Evolutionary conservation across 2,888 invertebrate species (phyloP), one percentile per base, ranked within the genome.

Genomic region (Noctua janthe): DNA sequence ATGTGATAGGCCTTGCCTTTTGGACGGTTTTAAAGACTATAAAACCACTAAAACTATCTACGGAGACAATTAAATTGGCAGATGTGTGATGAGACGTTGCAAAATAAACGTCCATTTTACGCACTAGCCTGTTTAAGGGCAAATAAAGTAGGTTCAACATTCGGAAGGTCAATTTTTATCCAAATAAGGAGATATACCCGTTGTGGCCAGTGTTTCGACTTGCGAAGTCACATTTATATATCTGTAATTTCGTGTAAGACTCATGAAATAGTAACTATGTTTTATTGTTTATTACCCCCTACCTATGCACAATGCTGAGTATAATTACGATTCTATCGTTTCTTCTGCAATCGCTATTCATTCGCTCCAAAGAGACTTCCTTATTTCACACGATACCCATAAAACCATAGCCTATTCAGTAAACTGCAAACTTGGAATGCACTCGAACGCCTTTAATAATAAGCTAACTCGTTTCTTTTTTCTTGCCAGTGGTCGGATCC

Each of bases 401-500:
- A 80, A 78, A 88, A 84, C 83, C 78, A 78, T 88, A 87, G 74
- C 87, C 85, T 91, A 88, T 90, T 89, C 83, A 78, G 87, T 82
- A 84, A 79, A 84, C 82, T 85, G 84, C 84, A 80, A 86, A 86
- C 83, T 66, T 82, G 90, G 88, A 90, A 90, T 91, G 88, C 85
- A 86, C 76, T 84, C 87, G 75, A 83, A 86, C 88, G 89, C 90
- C 85, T 91, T 89, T 90, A 91, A 90, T 91, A 91, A 91, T 90
- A 91, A 89, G 76, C 73, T 78, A 71, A 81, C 80, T 69, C 83
- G 83, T 90, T 87, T 91, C 90, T 90, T 91, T 90, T 84, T 86
- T 78, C 67, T 80, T 80, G 83, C 85, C 86, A 88, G 88, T 87
- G 88, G 82, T 76, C 47, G 87, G 82, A 82, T 86, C 86, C 83